These are phyloP conservation scores for Galerucella calmariensis DNA, from an alignment of 2,888 invertebrate species.

Conservation along the genomic window DNA sequence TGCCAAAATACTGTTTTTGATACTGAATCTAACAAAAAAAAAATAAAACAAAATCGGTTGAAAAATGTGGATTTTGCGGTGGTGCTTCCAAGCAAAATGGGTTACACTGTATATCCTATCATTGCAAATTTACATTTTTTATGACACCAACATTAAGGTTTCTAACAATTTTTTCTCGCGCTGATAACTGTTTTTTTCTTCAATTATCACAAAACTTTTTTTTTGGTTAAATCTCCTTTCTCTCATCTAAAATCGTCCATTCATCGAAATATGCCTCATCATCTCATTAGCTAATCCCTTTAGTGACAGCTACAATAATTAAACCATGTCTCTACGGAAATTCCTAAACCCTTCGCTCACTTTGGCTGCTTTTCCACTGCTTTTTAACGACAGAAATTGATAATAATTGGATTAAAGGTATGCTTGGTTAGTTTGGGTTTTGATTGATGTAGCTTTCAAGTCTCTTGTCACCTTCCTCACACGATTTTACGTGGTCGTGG, in stretches of 20 bases:
- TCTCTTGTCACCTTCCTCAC: background rate
- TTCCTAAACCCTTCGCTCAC: conserved; percentile 32
- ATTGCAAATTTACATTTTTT: too few species aligned
- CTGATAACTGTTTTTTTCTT: too few species aligned
- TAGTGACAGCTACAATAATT: conserved; percentile 37
- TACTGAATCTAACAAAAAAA: too few species aligned
- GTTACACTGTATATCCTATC: too few species aligned
- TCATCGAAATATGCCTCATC: conserved; percentile 30
- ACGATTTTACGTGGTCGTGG: too few species aligned
- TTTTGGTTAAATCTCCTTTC: background rate
- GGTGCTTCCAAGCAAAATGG: too few species aligned
- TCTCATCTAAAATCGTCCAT: conserved; percentile 13
- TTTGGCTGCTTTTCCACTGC: conserved; percentile 37
- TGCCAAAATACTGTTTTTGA: too few species aligned
- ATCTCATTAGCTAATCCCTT: conserved; percentile 35
- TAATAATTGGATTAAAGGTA: conserved; percentile 43
- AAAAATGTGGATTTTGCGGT: too few species aligned
- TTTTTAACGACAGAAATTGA: conserved; percentile 41
- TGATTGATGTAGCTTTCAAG: conserved; percentile 41
- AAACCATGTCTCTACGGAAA: conserved; percentile 27
- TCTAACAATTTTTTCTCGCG: too few species aligned
- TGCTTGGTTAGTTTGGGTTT: conserved; percentile 40
- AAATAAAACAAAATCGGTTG: too few species aligned
- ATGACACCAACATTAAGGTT: too few species aligned
- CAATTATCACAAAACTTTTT: background rate